These are phyloP conservation scores for Chymomyza caudatula DNA, from an alignment of 2,888 invertebrate species.

Conservation along the genomic window DNA sequence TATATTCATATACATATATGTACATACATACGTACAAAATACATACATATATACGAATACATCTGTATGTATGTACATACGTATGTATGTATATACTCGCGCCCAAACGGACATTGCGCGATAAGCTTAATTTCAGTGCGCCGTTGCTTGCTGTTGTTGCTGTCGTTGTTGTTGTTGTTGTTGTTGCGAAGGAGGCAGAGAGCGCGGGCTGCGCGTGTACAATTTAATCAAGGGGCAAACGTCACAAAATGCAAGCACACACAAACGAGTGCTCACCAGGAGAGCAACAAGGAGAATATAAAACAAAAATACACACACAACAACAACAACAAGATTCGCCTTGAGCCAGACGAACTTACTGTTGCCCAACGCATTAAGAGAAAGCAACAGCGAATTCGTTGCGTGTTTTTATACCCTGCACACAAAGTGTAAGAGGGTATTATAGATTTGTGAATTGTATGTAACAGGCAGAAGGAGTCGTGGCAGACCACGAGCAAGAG, in stretches of 20 bases:
- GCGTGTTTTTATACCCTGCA: no score
- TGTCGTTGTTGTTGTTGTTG: conserved; percentile 18
- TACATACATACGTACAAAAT: conserved; percentile 40
- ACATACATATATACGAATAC: conserved; percentile 9
- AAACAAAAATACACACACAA: conserved; percentile 36
- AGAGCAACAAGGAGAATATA: conserved; percentile 64
- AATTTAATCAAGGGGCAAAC: conserved; percentile 64
- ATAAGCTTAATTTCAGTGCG: conserved; percentile 69
- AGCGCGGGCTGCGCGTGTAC: conserved; percentile 28
- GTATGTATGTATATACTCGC: conserved; percentile 3
- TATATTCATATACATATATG: background rate
- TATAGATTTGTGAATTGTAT: no score
- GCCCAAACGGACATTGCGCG: conserved; percentile 52
- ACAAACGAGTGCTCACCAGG: conserved; percentile 42
- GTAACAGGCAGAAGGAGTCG: no score
- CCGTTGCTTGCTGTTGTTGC: conserved; percentile 26
- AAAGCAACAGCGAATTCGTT: conserved; percentile 46
- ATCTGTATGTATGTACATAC: conserved; percentile 8
- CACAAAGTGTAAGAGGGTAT: no score
- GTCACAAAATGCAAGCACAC: conserved; percentile 29
- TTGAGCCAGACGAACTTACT: conserved; percentile 17
- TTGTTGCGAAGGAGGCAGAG: conserved; percentile 28
- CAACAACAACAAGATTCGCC: conserved; percentile 37
- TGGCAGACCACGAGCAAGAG: no score
- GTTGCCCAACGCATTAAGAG: conserved; percentile 50